phyloP scores from a whole-genome alignment of 2,797 vertebrate genomes.

The Cetoscarus ocellatus region DNA sequence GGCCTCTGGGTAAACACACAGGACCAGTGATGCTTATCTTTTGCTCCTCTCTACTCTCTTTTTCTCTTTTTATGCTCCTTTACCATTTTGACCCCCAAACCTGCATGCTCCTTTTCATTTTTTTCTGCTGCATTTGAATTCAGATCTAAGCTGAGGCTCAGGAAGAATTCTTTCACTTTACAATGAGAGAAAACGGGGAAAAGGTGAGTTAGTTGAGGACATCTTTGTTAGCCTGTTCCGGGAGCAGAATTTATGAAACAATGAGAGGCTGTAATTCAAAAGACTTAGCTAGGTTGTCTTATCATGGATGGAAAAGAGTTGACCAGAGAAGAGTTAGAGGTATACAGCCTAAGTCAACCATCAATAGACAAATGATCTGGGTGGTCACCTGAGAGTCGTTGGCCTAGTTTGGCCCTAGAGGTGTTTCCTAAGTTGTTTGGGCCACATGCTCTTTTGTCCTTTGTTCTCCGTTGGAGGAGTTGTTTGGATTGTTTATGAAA shows the following conservation, averaged over 20 bases:
- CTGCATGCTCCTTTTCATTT: slow-evolving; percentile 52
- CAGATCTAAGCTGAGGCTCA: slow-evolving; percentile 45
- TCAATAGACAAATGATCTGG: no score
- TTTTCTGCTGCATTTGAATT: slow-evolving; percentile 52
- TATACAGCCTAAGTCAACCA: no score
- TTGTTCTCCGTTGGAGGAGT: no score
- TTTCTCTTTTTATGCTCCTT: not conserved
- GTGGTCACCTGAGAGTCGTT: no score
- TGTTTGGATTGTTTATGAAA: no score
- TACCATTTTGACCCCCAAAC: not conserved
- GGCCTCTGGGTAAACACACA: slow-evolving; percentile 56
- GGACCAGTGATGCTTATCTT: slow-evolving; percentile 36
- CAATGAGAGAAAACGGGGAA: slow-evolving; percentile 18
- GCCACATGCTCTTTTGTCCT: no score
- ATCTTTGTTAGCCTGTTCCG: slow-evolving; percentile 55
- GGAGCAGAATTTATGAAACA: slow-evolving; percentile 48
- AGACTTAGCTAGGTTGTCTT: slow-evolving; percentile 8
- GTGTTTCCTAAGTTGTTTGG: no score
- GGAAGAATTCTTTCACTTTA: slow-evolving; percentile 13
- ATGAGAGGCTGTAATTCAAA: slow-evolving; percentile 28
- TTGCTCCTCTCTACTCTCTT: slow-evolving; percentile 19
- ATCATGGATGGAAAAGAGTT: no score
- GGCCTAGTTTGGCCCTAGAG: no score
- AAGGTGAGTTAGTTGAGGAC: slow-evolving; percentile 24
- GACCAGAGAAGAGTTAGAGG: no score